Evolutionary conservation across 1,140 invertebrate species (phyloP), one percentile per base, ranked within the genome.

Genomic region (Anagrus nilaparvatae): DNA sequence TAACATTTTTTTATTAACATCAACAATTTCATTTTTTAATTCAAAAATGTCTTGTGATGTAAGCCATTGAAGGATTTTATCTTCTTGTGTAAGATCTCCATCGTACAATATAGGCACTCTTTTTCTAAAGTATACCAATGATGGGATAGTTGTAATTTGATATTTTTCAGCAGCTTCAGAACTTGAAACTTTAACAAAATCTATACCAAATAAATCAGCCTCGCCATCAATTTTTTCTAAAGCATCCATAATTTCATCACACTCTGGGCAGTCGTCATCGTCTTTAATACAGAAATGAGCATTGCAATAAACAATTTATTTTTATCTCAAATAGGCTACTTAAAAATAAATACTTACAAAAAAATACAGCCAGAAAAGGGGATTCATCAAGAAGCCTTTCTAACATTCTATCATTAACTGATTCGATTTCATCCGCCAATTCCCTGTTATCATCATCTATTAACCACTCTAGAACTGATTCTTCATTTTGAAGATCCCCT

Each of bases 11-110:
- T 84, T 78, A 61, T 94, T 95, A 1, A 95, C 89, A 65, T 94
- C 89, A 64, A 94, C 91, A 56, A 96, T 95, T 76, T 95, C 90
- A 61, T 93, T 92, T 71, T 92, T 91, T 24, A 94, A 84, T 69
- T 94, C 88, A 68, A 96, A 93, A 17, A 92, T 87, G 63, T 96
- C 90, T 61, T 93, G 87, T 10, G 87, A 91, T 8, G 90, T 94
- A 10, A 95, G 64, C 90, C 90, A 96, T 44, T 80, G 74, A 1
- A 92, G 67, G 19, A 94, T 78, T 59, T 79, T 84, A 32, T 90
- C 86, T 34, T 87, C 84, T 61, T 93, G 87, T 31, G 77, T 78
- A 21, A 93, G 61, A 60, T 93, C 89, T n/a, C 90, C 89, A 50
- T 94, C 90, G 54, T 92, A 95, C 6, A 90, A 70, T 50, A 93